Conservation (phyloP, 2,113 vertebrate genomes). For the Lepisosteus oculatus region DNA sequence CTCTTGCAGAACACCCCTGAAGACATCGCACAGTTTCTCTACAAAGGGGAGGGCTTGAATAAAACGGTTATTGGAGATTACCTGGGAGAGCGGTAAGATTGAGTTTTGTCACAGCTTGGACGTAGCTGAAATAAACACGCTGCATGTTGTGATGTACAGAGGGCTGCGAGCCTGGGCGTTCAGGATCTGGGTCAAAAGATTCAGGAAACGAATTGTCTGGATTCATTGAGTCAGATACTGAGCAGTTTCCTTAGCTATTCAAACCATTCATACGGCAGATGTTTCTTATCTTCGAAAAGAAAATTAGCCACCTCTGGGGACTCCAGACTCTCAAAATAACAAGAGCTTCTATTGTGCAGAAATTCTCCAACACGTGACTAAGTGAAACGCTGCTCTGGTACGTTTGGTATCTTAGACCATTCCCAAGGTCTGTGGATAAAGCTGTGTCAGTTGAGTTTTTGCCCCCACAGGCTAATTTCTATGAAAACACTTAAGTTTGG, state of each 20-base stretch:
- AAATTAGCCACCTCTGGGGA: constrained; percentile 21
- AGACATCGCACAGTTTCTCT: constrained; percentile 94
- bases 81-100: constrained; percentile 86
- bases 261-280: constrained; percentile 39
- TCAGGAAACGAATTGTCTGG: constrained; percentile 51
- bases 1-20: constrained; percentile 92
- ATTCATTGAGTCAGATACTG: constrained; percentile 40
- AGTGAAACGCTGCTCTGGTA: too few species aligned
- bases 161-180: not conserved
- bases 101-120: not conserved
- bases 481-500: too few species aligned
- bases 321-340: constrained; percentile 27
- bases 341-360: not conserved
- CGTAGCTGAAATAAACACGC: too few species aligned
- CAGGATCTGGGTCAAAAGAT: constrained; percentile 16
- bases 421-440: too few species aligned
- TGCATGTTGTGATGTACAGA: too few species aligned
- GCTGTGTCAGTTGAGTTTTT: too few species aligned
- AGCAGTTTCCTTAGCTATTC: constrained; percentile 20
- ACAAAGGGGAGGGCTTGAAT: constrained; percentile 97
- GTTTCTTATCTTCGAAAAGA: constrained; percentile 51
- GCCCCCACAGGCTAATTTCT: too few species aligned
- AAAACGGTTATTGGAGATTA: constrained; percentile 98
- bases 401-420: too few species aligned
- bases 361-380: not conserved